A percentile compares a stretch with the other conserved stretches of the same genome.
Conservation (phyloP, 2,113 vertebrate species). For the Carlito syrichta region DNA sequence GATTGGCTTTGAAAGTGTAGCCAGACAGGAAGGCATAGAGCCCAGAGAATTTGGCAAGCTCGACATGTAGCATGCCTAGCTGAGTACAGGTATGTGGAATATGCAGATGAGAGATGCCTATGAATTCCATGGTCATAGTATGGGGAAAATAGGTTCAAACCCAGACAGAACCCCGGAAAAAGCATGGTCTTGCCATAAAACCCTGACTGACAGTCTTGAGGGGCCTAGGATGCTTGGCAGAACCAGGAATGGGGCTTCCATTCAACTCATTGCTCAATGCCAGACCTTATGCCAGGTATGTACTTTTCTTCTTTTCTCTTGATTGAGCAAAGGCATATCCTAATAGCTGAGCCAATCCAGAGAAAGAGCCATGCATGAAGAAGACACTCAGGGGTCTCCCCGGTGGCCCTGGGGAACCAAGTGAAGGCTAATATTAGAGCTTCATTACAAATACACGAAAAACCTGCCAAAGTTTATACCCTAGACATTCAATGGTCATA, state of each 20-base stretch:
- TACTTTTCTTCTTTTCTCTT: not conserved
- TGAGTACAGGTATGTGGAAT: not conserved
- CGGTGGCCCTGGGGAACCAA: not conserved
- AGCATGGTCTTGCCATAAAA: not conserved
- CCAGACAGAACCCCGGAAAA: not conserved
- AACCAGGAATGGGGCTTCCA: not conserved
- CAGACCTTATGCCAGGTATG: not conserved
- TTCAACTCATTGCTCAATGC: slow-evolving; percentile 43
- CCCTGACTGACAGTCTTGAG: not conserved
- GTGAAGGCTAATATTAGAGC: not conserved
- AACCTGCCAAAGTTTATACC: not conserved
- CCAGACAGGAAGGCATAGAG: slow-evolving; percentile 25
- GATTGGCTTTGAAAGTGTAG: not conserved
- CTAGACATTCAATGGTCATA: not conserved
- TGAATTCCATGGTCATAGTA: not conserved
- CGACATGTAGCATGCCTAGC: not conserved
- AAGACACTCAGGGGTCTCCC: not conserved
- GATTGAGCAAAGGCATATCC: slow-evolving; percentile 11
- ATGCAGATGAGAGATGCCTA: not conserved
- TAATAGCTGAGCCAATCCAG: not conserved
- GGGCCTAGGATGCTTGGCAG: not conserved
- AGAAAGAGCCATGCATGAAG: not conserved
- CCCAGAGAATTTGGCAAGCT: slow-evolving; percentile 20
- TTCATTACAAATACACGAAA: not conserved
- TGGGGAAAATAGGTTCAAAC: not conserved